These are phyloP conservation scores for Pseudochirops corinnae DNA, from an alignment of 2,797 vertebrate species.

Conservation along the genomic window DNA sequence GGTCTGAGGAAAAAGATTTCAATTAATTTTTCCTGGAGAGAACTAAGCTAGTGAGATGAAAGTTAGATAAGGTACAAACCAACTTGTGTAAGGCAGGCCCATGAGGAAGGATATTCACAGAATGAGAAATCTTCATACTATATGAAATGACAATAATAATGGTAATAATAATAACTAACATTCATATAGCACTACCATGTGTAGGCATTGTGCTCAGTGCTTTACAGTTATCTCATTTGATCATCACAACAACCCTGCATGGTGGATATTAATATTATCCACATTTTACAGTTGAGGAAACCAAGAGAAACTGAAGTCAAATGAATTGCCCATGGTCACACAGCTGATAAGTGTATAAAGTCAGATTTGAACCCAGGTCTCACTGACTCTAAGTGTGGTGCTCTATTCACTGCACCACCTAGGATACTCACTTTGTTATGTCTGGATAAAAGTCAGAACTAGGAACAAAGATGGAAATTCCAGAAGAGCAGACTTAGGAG, in stretches of 20 bases:
- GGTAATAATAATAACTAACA: neutral
- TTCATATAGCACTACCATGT: neutral
- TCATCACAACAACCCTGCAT: neutral
- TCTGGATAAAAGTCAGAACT: neutral
- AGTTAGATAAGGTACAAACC: neutral
- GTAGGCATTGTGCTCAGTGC: neutral
- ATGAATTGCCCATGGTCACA: neutral
- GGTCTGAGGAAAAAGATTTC: neutral
- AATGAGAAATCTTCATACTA: neutral
- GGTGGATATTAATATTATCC: neutral
- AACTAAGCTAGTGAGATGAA: neutral
- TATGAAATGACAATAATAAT: neutral
- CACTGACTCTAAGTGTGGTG: neutral
- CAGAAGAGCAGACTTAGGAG: neutral
- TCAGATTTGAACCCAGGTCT: neutral
- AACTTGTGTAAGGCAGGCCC: neutral
- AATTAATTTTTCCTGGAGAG: neutral
- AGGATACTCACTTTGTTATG: neutral
- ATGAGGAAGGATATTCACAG: neutral
- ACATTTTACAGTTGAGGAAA: neutral
- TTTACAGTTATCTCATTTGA: neutral
- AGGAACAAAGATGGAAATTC: neutral
- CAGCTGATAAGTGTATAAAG: neutral
- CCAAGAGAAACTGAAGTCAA: neutral
- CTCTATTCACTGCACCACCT: neutral